Base-by-base conservation (phyloP, 2,888 invertebrate species). In the Eumacrocentrus americanus region DNA sequence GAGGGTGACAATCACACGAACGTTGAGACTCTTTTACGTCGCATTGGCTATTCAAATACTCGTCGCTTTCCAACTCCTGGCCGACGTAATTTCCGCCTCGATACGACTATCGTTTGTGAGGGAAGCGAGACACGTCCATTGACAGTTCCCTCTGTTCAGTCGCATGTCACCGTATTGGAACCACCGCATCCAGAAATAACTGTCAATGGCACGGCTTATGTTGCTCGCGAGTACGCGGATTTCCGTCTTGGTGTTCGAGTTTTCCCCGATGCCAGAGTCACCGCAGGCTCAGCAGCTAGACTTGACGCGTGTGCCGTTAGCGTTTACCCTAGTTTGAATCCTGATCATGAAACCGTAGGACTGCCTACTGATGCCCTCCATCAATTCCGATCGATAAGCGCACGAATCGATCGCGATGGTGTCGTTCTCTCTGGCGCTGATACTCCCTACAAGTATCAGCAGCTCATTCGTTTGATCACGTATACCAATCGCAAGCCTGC, bases 401-500 rank as follows among this genome's bases (percentile, higher is more conserved):
- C 95, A 25, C 89, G 95, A 60, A 91, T 96, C 67, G 95, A 94
- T 40, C 89, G 94, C 63, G 95, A 97, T 80, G 95, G 95, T 0
- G 92, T 93, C 64, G 88, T 89, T 2, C 86, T 93, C 22, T 87
- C 88, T 51, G 92, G 92, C 2, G 89, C 91, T 0, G 91, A 91
- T 76, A 86, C 88, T 72, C 89, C 90, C n/a, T 87, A 85, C 75
- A 89, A 91, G 77, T 92, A 92, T 73, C 89, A 91, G 76, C 86
- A 89, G 83, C 88, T 90, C 63, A 75, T 95, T 50, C 86, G 91
- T 25, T 89, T 91, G 74, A 89, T 96, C 65, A 90, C 91, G 70
- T 99, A 98, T 84, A 94, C 94, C 79, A 98, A 98, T 84, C 92
- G 92, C 74, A 95, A 97, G 78, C 97, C 98, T 2, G 96, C 96